Evolutionary conservation across 2,113 vertebrate species (phyloP).

Genomic region (Potamarius usumacintae): DNA sequence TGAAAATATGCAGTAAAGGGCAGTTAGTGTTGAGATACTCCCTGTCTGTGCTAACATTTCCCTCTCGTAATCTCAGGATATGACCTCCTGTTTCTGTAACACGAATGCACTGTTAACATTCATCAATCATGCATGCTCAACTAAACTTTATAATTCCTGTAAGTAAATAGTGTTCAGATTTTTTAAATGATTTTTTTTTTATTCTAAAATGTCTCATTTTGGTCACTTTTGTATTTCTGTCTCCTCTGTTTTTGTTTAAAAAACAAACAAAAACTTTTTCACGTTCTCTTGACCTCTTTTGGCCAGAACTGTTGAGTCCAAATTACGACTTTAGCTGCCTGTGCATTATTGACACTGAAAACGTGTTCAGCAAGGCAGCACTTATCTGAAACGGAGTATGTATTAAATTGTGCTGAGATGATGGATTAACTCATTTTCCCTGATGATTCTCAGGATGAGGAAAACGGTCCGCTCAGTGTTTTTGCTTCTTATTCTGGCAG

Average conservation of each 20-base stretch:
- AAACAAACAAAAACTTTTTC: no score
- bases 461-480: background rate
- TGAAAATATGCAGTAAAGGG: background rate
- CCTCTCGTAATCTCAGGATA: background rate
- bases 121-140: background rate
- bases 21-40: background rate
- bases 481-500: background rate
- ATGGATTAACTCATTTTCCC: no score
- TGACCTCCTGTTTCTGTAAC: background rate
- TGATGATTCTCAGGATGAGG: background rate
- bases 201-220: background rate
- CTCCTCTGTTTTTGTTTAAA: background rate
- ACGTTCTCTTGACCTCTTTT: background rate
- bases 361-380: background rate
- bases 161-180: background rate
- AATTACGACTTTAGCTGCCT: background rate
- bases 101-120: background rate
- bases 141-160: background rate
- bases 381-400: background rate
- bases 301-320: background rate
- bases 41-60: background rate
- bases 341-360: background rate
- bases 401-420: background rate
- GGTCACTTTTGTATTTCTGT: background rate
- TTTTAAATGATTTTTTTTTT: background rate